A percentile compares a stretch with the other conserved stretches of the same genome.
These are phyloP conservation scores for Ips typographus DNA, from an alignment of 1,140 invertebrate species.

Conservation along the genomic window DNA sequence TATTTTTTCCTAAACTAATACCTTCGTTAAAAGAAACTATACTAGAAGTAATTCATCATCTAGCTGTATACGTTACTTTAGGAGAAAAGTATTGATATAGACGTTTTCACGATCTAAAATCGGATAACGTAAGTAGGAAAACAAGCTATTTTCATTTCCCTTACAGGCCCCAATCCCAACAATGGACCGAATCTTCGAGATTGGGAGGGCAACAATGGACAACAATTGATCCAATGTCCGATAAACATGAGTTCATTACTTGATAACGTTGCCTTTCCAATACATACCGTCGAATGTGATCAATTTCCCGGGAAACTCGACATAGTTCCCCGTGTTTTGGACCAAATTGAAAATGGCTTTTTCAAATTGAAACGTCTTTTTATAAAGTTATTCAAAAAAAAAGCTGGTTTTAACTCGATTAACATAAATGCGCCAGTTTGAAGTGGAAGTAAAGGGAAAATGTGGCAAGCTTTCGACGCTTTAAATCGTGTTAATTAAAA, in stretches of 20 bases:
- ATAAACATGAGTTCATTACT: constrained; percentile 47
- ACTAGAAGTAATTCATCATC: no score
- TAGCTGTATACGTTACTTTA: no score
- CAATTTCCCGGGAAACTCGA: constrained; percentile 34
- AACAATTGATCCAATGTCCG: constrained; percentile 45
- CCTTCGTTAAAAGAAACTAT: no score
- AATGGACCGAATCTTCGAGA: constrained; percentile 39
- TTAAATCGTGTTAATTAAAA: constrained; percentile 10
- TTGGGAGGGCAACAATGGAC: constrained; percentile 44
- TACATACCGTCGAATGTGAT: constrained; percentile 25
- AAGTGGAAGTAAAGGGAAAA: not conserved
- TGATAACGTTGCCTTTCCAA: constrained; percentile 42
- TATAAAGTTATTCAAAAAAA: not conserved
- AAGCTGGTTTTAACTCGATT: not conserved
- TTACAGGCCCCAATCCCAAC: constrained; percentile 32
- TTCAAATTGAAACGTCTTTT: constrained; percentile 1
- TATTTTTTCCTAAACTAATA: no score
- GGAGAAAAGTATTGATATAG: not conserved
- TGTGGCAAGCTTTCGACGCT: not conserved
- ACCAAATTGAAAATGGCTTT: constrained; percentile 14
- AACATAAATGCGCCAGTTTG: not conserved
- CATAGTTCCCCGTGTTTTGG: constrained; percentile 23
- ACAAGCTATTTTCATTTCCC: constrained; percentile 46
- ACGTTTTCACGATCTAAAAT: constrained; percentile 14
- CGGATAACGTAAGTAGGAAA: constrained; percentile 37